Percentiles rank a stretch among this genome's conserved stretches.
Conservation (phyloP, 2,888 invertebrate species). For the Tetramorium bicarinatum region DNA sequence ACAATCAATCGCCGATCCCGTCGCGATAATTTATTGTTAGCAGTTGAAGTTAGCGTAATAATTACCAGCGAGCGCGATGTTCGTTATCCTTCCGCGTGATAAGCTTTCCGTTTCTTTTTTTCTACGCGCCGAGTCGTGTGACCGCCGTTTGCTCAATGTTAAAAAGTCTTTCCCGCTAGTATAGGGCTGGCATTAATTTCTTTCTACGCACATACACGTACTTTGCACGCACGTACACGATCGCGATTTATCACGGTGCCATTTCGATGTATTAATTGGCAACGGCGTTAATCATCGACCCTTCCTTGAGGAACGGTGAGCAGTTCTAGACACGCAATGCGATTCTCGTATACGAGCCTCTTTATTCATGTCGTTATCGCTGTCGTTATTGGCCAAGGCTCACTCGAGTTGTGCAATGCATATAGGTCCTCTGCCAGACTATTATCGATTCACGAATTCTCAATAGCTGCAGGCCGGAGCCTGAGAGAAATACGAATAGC, state of each 20-base stretch:
- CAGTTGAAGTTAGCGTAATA: slow-evolving; percentile 51
- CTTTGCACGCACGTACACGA: background rate
- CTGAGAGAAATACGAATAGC: slow-evolving; percentile 31
- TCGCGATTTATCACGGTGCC: background rate
- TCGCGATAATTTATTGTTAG: slow-evolving; percentile 70
- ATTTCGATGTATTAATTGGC: slow-evolving; percentile 40
- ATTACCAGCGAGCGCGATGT: slow-evolving; percentile 56
- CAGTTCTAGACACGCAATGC: slow-evolving; percentile 43
- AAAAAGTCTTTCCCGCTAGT: background rate
- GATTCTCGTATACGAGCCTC: slow-evolving; percentile 14
- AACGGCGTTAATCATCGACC: slow-evolving; percentile 19
- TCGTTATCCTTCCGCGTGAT: slow-evolving; percentile 40
- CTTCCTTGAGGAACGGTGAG: slow-evolving; percentile 18
- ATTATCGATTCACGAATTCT: slow-evolving; percentile 66
- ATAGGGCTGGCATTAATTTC: slow-evolving; percentile 4
- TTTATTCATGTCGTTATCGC: slow-evolving; percentile 56
- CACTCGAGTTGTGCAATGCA: slow-evolving; percentile 20
- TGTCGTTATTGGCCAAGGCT: slow-evolving; percentile 50
- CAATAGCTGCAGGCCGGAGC: slow-evolving; percentile 43
- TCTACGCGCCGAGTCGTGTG: background rate
- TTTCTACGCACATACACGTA: background rate
- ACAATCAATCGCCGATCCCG: slow-evolving; percentile 72
- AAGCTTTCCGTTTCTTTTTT: slow-evolving; percentile 2
- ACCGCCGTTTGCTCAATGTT: background rate
- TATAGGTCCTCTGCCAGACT: slow-evolving; percentile 51